These are phyloP conservation scores for Petromus typicus DNA, from an alignment of 2,113 vertebrate species.

Conservation along the genomic window DNA sequence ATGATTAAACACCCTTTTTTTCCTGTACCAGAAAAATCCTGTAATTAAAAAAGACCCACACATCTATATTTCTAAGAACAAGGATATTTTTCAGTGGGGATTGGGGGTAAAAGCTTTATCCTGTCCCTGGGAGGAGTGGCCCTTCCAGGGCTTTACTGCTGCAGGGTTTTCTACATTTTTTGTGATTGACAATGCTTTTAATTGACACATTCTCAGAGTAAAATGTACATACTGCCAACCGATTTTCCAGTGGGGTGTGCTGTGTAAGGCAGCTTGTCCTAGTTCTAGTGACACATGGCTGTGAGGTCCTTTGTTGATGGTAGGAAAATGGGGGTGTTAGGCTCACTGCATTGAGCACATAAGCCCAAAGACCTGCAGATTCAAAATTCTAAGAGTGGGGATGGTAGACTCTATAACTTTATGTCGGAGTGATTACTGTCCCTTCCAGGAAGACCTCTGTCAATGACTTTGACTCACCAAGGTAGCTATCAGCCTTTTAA, in stretches of 20 bases:
- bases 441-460: background rate
- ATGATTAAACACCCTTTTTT: background rate
- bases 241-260: background rate
- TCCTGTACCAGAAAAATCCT: constrained; percentile 21
- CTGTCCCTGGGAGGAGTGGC: constrained; percentile 13
- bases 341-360: background rate
- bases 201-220: constrained; percentile 17
- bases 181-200: background rate
- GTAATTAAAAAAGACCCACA: background rate
- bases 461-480: background rate
- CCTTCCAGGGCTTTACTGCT: background rate
- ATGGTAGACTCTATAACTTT: background rate
- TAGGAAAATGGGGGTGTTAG: background rate
- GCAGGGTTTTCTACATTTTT: background rate
- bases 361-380: background rate
- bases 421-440: background rate
- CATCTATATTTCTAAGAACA: background rate
- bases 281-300: background rate
- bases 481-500: background rate
- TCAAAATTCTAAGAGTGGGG: background rate
- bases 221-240: background rate
- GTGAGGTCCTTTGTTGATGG: background rate
- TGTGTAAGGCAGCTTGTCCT: background rate
- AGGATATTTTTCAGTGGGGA: background rate
- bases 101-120: background rate